Base-by-base conservation (phyloP, 35 echinoderm and acorn worm genomes). In the Apostichopus californicus region DNA sequence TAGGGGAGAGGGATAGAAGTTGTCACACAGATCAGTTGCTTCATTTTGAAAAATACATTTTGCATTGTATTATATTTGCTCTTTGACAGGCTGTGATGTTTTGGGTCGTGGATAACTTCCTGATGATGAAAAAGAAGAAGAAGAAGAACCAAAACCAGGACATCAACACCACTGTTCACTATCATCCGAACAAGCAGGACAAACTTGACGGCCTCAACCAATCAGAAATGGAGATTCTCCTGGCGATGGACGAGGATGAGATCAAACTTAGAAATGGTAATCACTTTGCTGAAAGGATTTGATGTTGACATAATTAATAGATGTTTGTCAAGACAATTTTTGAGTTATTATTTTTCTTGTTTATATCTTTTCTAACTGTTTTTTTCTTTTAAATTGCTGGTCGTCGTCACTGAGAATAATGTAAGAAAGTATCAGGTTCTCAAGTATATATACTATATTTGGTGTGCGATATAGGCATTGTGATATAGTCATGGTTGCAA, bases 101-200 rank as follows among this genome's bases (percentile, higher is more conserved):
- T 78, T 99, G 97, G 97, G 93, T 99, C 8, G 95, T 99, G 11
- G 97, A 99, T 94, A 99, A 99, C 89, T 95, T 99, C 79, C 89
- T 99, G 15, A 98, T 98, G 97, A 86, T 84, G 18, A 99, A 96
- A 64, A 68, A 88, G 84, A 91, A 87, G 84, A 94, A 93, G 28
- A 98, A 93, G 58, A 71, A 18, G 12, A 18, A 91, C n/a, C 9
- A 73, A 54, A 79, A 90, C 14, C 9, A 77, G 72, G 92, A 87
- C 56, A 77, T 90, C 64, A 89, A 73, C 66, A 60, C 52, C 8
- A 26, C 87, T 75, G 95, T 94, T 6, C 93, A 84, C 58, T 98
- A 93, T 83, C 92, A 92, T 63, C 72, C 55, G 59, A 79, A 88
- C 71, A 88, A 87, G 73, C 57, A 92, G 87, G 85, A 81, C 17